Conservation (phyloP, 2,797 vertebrate species). For the Anableps anableps region DNA sequence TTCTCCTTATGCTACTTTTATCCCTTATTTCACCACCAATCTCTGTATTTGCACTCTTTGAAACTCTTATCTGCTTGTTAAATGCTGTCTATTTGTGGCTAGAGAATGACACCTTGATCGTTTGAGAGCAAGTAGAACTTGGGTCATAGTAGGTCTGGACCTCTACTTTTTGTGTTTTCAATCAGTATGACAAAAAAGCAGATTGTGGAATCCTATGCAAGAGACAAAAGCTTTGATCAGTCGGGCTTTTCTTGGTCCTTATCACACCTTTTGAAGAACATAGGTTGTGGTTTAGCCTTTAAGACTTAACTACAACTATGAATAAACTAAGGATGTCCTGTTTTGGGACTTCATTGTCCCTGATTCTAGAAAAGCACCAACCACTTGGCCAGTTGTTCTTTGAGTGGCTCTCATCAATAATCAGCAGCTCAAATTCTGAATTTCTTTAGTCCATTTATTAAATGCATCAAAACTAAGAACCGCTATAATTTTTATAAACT, state of each 20-base stretch:
- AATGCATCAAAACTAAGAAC: neutral
- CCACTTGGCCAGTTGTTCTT: neutral
- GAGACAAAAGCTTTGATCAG: slow-evolving; percentile 18
- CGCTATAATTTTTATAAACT: neutral
- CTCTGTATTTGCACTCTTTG: slow-evolving; percentile 28
- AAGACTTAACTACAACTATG: neutral
- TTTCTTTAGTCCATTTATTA: neutral
- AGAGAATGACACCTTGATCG: slow-evolving; percentile 21
- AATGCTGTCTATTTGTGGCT: slow-evolving; percentile 42
- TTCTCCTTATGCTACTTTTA: neutral
- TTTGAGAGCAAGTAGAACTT: slow-evolving; percentile 15
- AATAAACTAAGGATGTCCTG: neutral
- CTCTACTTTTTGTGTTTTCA: slow-evolving; percentile 9
- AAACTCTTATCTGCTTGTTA: slow-evolving; percentile 40
- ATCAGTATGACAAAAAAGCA: slow-evolving; percentile 16
- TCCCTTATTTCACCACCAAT: slow-evolving; percentile 6
- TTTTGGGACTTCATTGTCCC: neutral
- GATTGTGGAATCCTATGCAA: slow-evolving; percentile 2
- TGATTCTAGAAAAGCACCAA: neutral
- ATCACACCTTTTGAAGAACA: neutral
- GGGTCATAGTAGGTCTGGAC: neutral
- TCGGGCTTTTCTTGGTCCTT: neutral
- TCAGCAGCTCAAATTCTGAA: no score
- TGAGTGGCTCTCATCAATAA: neutral
- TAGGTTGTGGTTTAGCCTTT: neutral